phyloP scores from a whole-genome alignment of 2,113 vertebrate genomes.

The Trematocara marginatum region DNA sequence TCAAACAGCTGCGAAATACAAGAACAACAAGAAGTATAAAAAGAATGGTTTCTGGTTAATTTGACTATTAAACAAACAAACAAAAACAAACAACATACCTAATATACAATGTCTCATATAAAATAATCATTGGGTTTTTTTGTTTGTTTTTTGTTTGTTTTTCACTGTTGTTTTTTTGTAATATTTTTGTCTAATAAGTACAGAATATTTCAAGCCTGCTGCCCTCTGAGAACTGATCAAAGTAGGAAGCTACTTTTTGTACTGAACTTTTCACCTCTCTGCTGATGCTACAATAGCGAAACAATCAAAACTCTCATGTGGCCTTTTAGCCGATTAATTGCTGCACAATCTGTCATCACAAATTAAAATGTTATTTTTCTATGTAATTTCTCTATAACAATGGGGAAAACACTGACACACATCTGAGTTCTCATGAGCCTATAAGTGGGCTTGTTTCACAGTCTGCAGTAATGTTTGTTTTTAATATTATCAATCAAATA shows the following conservation, averaged over 20 bases:
- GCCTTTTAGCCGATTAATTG: not conserved
- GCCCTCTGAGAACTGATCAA: not conserved
- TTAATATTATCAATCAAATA: not conserved
- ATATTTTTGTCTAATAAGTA: not conserved
- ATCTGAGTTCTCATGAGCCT: not conserved
- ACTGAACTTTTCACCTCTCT: not conserved
- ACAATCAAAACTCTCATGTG: not conserved
- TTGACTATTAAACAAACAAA: not conserved
- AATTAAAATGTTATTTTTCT: not conserved
- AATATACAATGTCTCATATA: not conserved
- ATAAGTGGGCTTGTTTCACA: not conserved
- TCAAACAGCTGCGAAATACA: not conserved
- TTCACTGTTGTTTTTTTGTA: not conserved
- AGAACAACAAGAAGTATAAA: not conserved
- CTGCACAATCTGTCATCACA: not conserved
- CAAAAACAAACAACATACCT: not conserved
- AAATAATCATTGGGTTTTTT: not conserved
- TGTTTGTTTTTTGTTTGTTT: fast-evolving
- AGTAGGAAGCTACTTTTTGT: not conserved
- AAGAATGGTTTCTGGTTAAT: not conserved
- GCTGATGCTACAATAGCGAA: not conserved
- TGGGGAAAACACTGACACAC: not conserved
- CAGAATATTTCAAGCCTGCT: not conserved
- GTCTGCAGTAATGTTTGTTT: not conserved
- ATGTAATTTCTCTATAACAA: not conserved